A percentile compares a stretch with the other conserved stretches of the same genome.
Conservation (phyloP, 2,797 vertebrate genomes). For the Molossus alvarezi region DNA sequence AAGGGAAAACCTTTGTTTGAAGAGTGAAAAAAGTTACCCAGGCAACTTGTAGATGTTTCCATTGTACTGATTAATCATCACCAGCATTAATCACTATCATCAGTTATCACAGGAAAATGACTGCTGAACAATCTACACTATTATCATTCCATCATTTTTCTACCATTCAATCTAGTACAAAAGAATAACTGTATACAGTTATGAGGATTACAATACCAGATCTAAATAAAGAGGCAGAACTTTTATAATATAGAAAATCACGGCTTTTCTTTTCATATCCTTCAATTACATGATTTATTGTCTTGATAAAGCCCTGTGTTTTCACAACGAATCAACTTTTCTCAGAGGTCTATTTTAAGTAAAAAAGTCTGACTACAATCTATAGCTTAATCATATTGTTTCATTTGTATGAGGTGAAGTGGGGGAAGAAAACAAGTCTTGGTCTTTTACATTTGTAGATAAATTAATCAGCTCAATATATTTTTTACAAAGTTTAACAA, state of each 20-base stretch:
- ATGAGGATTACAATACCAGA: slow-evolving; percentile 27
- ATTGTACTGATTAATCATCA: slow-evolving; percentile 75
- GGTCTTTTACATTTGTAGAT: slow-evolving; percentile 32
- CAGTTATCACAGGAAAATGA: slow-evolving; percentile 64
- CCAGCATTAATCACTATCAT: slow-evolving; percentile 77
- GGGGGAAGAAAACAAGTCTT: not conserved
- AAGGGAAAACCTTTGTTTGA: slow-evolving; percentile 77
- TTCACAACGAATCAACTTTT: slow-evolving; percentile 64
- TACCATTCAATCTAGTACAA: slow-evolving; percentile 67
- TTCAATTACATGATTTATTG: slow-evolving; percentile 68
- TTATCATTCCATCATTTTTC: slow-evolving; percentile 72
- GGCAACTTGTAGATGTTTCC: slow-evolving; percentile 77
- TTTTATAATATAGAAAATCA: slow-evolving; percentile 69
- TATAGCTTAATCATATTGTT: not conserved
- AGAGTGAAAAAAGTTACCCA: slow-evolving; percentile 79
- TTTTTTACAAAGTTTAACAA: slow-evolving; percentile 51
- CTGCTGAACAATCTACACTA: slow-evolving; percentile 47
- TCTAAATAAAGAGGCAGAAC: slow-evolving; percentile 57
- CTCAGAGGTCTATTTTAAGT: slow-evolving; percentile 24
- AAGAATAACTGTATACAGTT: slow-evolving; percentile 62
- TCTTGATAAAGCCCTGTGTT: slow-evolving; percentile 44
- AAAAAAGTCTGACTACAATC: not conserved
- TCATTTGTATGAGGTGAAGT: not conserved
- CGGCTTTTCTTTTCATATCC: slow-evolving; percentile 58
- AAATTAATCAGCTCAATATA: slow-evolving; percentile 1